These are phyloP conservation scores for Gymnoscopelus microlampas DNA, from an alignment of 2,797 vertebrate species.

Conservation along the genomic window DNA sequence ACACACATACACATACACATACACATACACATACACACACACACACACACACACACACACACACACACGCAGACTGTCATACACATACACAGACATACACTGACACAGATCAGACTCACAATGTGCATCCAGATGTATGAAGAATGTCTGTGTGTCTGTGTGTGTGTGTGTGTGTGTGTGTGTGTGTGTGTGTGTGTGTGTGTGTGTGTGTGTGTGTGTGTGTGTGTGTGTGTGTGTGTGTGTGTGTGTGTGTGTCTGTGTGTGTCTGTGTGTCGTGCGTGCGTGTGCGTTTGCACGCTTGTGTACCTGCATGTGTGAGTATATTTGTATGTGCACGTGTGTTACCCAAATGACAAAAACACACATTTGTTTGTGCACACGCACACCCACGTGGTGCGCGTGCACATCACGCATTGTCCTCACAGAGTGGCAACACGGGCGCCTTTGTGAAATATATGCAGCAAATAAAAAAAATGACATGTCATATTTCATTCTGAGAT, in stretches of 20 bases:
- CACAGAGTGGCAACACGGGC: slow-evolving; percentile 34
- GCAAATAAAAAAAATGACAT: slow-evolving; percentile 47
- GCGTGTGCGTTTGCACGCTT: background rate
- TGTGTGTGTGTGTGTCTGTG: background rate
- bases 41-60: slow-evolving; percentile 42
- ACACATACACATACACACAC: slow-evolving; percentile 27
- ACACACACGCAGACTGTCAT: slow-evolving; percentile 42
- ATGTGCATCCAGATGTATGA: background rate
- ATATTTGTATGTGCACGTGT: background rate
- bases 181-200: background rate
- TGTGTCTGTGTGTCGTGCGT: background rate
- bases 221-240: slow-evolving; percentile 5
- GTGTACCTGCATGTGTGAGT: slow-evolving; percentile 16
- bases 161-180: slow-evolving; percentile 4
- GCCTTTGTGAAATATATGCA: slow-evolving; percentile 51
- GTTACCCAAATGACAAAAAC: background rate
- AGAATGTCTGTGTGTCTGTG: slow-evolving; percentile 6
- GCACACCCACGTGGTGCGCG: slow-evolving; percentile 1
- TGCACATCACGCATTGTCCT: slow-evolving; percentile 26
- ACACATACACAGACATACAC: slow-evolving; percentile 43
- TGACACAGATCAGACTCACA: slow-evolving; percentile 35
- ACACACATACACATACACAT: slow-evolving; percentile 16
- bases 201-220: slow-evolving; percentile 14
- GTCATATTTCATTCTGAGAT: slow-evolving; percentile 56
- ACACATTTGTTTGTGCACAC: slow-evolving; percentile 12